phyloP scores from a whole-genome alignment of 2,888 invertebrate species.

The Slavum lentiscoides region DNA sequence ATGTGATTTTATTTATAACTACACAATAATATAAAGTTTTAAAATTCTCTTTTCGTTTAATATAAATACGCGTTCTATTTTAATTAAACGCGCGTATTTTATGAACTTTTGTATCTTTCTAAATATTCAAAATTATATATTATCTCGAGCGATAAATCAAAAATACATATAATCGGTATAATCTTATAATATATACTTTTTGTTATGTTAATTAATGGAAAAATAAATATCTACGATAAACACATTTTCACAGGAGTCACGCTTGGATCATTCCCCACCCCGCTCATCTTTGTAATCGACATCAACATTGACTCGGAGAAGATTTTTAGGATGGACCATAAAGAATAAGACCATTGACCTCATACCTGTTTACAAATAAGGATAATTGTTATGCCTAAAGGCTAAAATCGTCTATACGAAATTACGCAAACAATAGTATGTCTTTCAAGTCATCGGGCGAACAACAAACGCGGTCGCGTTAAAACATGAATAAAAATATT shows the following conservation, averaged over 20 bases:
- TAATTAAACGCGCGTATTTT: not conserved
- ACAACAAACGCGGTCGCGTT: slow-evolving; percentile 35
- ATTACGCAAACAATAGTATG: slow-evolving; percentile 41
- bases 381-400: slow-evolving; percentile 42
- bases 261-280: slow-evolving; percentile 14
- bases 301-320: slow-evolving; percentile 17
- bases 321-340: slow-evolving; percentile 28
- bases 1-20: slow-evolving; percentile 10
- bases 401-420: slow-evolving; percentile 40
- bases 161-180: not conserved
- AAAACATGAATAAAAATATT: slow-evolving; percentile 26
- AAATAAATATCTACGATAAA: not conserved
- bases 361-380: slow-evolving; percentile 34
- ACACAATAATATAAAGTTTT: not conserved
- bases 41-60: not conserved
- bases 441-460: slow-evolving; percentile 38
- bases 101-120: not conserved
- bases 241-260: not conserved
- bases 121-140: not conserved
- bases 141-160: slow-evolving; percentile 17
- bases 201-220: not conserved
- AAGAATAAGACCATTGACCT: slow-evolving; percentile 43
- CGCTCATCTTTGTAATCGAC: not conserved
- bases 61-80: not conserved
- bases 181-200: not conserved